These are phyloP conservation scores for Uloborus diversus DNA, from an alignment of 1,140 invertebrate genomes.

Conservation along the genomic window DNA sequence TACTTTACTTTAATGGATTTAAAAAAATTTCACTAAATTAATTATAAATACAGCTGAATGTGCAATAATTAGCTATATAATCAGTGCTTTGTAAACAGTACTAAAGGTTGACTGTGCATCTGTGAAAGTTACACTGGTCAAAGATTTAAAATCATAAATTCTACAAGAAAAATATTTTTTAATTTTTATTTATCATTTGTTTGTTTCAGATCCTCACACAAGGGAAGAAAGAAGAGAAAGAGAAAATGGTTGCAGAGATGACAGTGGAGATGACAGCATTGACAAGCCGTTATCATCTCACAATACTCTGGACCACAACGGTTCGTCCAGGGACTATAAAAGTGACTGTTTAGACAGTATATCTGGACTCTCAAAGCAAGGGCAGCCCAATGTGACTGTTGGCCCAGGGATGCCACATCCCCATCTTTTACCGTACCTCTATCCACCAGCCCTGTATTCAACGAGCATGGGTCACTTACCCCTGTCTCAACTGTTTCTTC, in stretches of 20 bases:
- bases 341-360: slow-evolving; percentile 2
- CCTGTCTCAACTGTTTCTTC: slow-evolving; percentile 73
- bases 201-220: not conserved
- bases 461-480: slow-evolving; percentile 51
- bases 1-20: too few relatives aligned
- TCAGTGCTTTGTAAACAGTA: too few relatives aligned
- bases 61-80: too few relatives aligned
- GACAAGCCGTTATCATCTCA: slow-evolving; percentile 29
- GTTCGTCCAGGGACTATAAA: slow-evolving; percentile 37
- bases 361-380: slow-evolving; percentile 20
- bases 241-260: slow-evolving; percentile 34
- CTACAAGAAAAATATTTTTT: too few relatives aligned
- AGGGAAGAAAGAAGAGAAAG: slow-evolving; percentile 31
- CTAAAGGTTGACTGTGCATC: too few relatives aligned
- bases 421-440: slow-evolving; percentile 82
- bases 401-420: slow-evolving; percentile 84
- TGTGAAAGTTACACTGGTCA: too few relatives aligned
- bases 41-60: too few relatives aligned
- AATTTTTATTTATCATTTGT: too few relatives aligned
- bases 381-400: slow-evolving; percentile 67
- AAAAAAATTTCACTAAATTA: too few relatives aligned
- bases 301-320: slow-evolving; percentile 17
- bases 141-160: too few relatives aligned
- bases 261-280: slow-evolving; percentile 40
- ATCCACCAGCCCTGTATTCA: slow-evolving; percentile 83